Percentiles rank a stretch among this genome's conserved stretches.
Evolutionary conservation across 2,113 vertebrate species (phyloP).

Genomic region (Phyllostomus hastatus): DNA sequence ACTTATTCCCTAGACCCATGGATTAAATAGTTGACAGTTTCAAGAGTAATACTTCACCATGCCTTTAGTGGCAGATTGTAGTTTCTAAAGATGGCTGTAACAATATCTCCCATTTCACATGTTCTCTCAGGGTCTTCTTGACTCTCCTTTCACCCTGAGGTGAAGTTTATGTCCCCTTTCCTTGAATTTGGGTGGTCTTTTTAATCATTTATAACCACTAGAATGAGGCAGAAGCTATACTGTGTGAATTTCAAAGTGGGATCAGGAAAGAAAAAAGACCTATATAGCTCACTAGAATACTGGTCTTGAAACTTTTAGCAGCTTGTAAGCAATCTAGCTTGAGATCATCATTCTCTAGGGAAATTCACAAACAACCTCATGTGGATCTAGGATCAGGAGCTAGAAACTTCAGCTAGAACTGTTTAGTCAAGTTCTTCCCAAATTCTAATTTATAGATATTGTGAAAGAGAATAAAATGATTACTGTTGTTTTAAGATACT

Average conservation of each 20-base stretch:
- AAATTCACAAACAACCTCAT: not conserved
- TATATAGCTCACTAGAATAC: not conserved
- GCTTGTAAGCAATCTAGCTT: not conserved
- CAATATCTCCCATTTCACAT: not conserved
- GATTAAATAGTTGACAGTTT: not conserved
- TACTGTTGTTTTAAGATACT: not conserved
- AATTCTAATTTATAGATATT: constrained; percentile 12
- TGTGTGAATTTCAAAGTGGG: not conserved
- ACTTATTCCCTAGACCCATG: not conserved
- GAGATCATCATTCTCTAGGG: not conserved
- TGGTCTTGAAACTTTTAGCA: not conserved
- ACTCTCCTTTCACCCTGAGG: not conserved
- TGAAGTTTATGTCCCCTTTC: not conserved
- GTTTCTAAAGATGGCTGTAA: constrained; percentile 8
- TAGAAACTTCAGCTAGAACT: not conserved
- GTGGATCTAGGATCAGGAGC: not conserved
- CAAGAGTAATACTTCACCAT: not conserved
- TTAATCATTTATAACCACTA: not conserved
- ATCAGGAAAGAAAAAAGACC: not conserved
- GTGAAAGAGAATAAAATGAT: not conserved
- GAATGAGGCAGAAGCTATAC: not conserved
- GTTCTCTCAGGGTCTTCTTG: not conserved
- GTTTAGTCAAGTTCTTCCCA: not conserved
- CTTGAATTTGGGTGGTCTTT: not conserved
- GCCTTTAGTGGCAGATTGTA: not conserved